These are phyloP conservation scores for Drosophila sp. DNA, from an alignment of 1,140 invertebrate species.

Conservation along the genomic window DNA sequence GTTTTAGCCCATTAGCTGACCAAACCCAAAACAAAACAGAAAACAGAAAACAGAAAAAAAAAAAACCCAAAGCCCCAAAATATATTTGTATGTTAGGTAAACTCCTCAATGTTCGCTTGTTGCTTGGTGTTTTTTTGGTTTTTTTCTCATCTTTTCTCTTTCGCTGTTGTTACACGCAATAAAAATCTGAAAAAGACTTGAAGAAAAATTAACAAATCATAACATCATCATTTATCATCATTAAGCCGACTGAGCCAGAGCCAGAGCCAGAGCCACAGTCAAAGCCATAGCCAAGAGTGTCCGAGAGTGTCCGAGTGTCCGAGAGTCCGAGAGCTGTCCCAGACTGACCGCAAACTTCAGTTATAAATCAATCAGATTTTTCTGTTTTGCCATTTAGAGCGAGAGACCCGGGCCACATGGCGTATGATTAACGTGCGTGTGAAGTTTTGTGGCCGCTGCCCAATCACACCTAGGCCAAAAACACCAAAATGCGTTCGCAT, in stretches of 20 bases:
- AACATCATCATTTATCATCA: constrained; percentile 81
- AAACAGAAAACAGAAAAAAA: constrained; percentile 33
- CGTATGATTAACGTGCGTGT: constrained; percentile 74
- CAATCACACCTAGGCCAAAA: constrained; percentile 41
- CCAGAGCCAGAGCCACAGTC: not conserved
- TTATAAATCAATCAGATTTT: constrained; percentile 80
- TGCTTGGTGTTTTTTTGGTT: not conserved
- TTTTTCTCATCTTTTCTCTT: not conserved
- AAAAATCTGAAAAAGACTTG: constrained; percentile 49
- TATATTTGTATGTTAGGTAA: constrained; percentile 39
- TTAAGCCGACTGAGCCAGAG: constrained; percentile 47
- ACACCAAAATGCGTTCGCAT: not conserved
- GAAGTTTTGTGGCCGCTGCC: constrained; percentile 52
- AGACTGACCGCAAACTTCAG: constrained; percentile 52
- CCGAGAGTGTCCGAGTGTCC: not conserved
- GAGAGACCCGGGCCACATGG: constrained; percentile 47
- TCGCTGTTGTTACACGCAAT: constrained; percentile 52
- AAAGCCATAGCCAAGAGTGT: not conserved
- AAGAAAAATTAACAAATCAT: constrained; percentile 80
- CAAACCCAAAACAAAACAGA: constrained; percentile 25
- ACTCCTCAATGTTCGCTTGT: constrained; percentile 41
- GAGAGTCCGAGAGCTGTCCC: constrained; percentile 7
- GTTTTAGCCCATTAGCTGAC: constrained; percentile 56
- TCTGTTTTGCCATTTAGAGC: constrained; percentile 60
- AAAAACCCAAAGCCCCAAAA: constrained; percentile 2